Evolutionary conservation across 2,888 invertebrate species (phyloP).

Genomic region (Heliconius hortense): DNA sequence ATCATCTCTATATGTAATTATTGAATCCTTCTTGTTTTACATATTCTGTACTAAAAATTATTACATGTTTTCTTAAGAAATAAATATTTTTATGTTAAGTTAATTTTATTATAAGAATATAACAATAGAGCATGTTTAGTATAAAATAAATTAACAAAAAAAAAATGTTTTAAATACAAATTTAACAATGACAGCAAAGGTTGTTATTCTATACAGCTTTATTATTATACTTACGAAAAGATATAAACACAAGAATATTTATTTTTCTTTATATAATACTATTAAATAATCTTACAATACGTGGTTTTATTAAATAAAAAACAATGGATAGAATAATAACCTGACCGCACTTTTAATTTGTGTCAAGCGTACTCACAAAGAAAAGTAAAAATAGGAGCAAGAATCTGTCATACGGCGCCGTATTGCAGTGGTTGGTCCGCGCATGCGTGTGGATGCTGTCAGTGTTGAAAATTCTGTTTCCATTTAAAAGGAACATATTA

Average conservation of each 20-base stretch:
- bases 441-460: slow-evolving; percentile 67
- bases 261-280: background rate
- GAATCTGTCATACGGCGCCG: slow-evolving; percentile 57
- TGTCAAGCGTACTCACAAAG: slow-evolving; percentile 46
- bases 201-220: background rate
- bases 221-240: background rate
- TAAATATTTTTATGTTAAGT: too few species aligned
- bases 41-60: background rate
- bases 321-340: slow-evolving; percentile 24
- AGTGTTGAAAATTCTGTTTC: slow-evolving; percentile 38
- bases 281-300: background rate
- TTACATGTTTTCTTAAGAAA: background rate
- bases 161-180: background rate
- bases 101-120: too few species aligned
- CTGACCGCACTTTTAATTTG: slow-evolving; percentile 33
- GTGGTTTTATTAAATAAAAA: slow-evolving; percentile 13
- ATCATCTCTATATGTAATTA: background rate
- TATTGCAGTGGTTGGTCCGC: slow-evolving; percentile 73
- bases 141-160: background rate
- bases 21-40: background rate
- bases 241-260: background rate
- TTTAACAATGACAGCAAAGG: background rate
- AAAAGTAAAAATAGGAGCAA: slow-evolving; percentile 49
- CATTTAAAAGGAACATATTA: slow-evolving; percentile 24
- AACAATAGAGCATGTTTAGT: background rate